Conservation (phyloP, 1,140 invertebrate genomes). For the Caenorhabditis tropicalis region DNA sequence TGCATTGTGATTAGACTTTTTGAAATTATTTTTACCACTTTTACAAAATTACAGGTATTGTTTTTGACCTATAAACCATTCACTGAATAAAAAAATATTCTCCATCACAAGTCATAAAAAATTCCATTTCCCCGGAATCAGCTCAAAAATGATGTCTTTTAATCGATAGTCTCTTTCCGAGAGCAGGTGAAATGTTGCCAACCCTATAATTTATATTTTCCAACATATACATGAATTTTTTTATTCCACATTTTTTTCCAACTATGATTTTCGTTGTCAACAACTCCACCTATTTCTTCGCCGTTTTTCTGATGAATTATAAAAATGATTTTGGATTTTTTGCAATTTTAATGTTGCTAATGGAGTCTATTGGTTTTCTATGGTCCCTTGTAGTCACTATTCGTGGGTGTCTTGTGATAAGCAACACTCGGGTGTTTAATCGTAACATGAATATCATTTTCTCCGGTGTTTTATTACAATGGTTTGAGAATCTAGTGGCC, state of each 20-base stretch:
- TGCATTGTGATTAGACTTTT: too few species aligned
- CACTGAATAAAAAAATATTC: too few species aligned
- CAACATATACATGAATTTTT: neutral
- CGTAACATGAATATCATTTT: neutral
- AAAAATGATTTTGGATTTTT: neutral
- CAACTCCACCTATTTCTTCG: neutral
- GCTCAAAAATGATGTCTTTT: too few species aligned
- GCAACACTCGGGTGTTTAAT: neutral
- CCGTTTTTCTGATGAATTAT: conserved; percentile 13
- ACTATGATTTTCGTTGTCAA: neutral
- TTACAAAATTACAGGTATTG: too few species aligned
- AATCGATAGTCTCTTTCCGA: too few species aligned
- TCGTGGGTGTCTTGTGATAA: neutral
- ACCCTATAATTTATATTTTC: too few species aligned
- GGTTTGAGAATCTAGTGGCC: neutral
- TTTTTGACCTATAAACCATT: too few species aligned
- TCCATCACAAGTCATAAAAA: too few species aligned
- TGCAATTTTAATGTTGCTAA: neutral
- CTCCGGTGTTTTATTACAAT: neutral
- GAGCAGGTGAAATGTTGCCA: too few species aligned
- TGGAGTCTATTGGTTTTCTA: neutral
- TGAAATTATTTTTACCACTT: too few species aligned
- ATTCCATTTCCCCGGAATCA: too few species aligned
- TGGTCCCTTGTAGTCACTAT: neutral
- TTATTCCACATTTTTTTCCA: neutral